Evolutionary conservation across 2,888 invertebrate species (phyloP), one percentile per base, ranked within the genome.

Genomic region (Ormyrus thymus): DNA sequence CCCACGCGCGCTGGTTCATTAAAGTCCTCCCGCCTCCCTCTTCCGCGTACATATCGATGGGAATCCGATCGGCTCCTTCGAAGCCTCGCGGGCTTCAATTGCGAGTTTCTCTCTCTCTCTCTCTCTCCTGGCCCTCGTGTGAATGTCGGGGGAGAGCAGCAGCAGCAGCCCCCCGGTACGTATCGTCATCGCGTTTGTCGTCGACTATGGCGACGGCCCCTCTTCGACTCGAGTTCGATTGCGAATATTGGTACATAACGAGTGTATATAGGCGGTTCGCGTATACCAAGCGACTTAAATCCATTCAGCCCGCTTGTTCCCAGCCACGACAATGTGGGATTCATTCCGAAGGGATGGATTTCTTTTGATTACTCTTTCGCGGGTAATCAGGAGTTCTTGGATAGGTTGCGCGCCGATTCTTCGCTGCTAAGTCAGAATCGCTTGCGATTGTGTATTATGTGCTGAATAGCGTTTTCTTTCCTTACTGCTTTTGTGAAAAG

Each of bases 11-110:
- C 29, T n/a, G 29, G 29, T 29, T 29, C 29, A 29, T 29, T 29
- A 29, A 29, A 29, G 29, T 10, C 68, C 11, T 11, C 15, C 43
- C 3, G 13, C 7, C 50, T 50, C 11, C 51, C 50, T 71, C 11
- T 71, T 11, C 53, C 29, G 10, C 66, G 10, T 66, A 15, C 15
- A 51, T 56, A 55, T 71, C 71, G 66, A 71, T 58, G 59, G 68
- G 68, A 80, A 76, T 82, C 78, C 79, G 84, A 85, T 84, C 85
- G 82, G 83, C 83, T 83, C 83, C 83, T 84, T 83, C 81, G 82
- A 82, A 81, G 73, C 48, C 73, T 65, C 13, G 65, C 48, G 51
- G 45, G 43, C 13, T 45, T 70, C 70, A 76, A 71, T 71, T 58
- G 51, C 65, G 76, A 71, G 58, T 70, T 71, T 72, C 77, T 72